A percentile compares a stretch with the other conserved stretches of the same genome.
These are phyloP conservation scores for Cynopterus sphinx DNA, from an alignment of 2,797 vertebrate species.

Conservation along the genomic window DNA sequence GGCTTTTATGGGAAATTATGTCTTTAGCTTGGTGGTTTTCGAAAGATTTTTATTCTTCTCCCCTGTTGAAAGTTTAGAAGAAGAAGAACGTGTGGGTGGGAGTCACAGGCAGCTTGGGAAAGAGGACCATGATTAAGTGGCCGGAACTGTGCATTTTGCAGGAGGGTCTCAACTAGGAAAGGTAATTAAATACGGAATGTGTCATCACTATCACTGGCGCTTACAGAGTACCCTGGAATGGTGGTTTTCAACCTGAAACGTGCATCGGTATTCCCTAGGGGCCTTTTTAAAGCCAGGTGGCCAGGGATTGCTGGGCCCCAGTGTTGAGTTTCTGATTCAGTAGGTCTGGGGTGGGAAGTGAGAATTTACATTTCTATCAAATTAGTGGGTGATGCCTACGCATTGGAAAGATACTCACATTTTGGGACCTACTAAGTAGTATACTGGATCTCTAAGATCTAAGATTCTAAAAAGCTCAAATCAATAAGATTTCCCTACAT, in stretches of 20 bases:
- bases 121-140: background rate
- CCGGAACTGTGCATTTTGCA: background rate
- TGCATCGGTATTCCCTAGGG: background rate
- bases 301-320: background rate
- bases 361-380: constrained; percentile 4
- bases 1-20: constrained; percentile 37
- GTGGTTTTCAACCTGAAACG: background rate
- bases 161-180: background rate
- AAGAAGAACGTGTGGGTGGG: background rate
- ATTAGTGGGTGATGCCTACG: background rate
- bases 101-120: background rate
- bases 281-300: background rate
- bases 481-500: background rate
- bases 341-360: background rate
- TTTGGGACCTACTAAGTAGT: background rate
- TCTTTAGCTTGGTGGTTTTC: background rate
- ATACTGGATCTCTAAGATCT: background rate
- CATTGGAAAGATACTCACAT: background rate
- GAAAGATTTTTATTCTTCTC: background rate
- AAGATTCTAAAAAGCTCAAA: background rate
- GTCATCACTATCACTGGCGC: background rate
- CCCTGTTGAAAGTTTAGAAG: background rate
- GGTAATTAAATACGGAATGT: background rate
- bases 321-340: background rate
- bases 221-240: background rate